phyloP scores from a whole-genome alignment of 2,797 vertebrate species.

The Pempheris klunzingeri region DNA sequence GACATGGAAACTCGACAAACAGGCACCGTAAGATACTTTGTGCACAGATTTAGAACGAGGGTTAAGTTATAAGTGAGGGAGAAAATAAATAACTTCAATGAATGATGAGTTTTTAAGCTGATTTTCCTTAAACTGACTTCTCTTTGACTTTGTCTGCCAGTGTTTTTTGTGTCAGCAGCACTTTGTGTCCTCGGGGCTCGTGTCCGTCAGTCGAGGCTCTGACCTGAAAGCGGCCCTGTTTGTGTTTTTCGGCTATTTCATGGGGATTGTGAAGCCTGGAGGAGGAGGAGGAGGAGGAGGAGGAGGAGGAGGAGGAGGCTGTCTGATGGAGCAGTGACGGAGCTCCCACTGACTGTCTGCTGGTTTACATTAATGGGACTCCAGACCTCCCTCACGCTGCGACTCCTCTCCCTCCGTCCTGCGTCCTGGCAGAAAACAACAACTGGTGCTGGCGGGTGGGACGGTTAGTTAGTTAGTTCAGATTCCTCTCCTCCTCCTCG shows the following conservation, averaged over 20 bases:
- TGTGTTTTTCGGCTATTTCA: constrained; percentile 38
- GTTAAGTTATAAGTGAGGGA: neutral
- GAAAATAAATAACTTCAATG: no score
- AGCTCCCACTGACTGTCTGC: constrained; percentile 30
- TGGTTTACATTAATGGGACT: constrained; percentile 54
- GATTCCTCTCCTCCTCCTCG: constrained; percentile 48
- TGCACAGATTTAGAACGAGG: no score
- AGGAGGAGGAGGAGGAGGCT: constrained; percentile 5
- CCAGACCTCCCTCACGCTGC: constrained; percentile 44
- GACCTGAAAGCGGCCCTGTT: constrained; percentile 15
- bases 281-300: constrained; percentile 13
- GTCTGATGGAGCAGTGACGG: constrained; percentile 13
- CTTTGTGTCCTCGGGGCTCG: constrained; percentile 10
- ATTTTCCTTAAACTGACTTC: no score
- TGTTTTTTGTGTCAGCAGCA: neutral
- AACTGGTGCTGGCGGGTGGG: constrained; percentile 16
- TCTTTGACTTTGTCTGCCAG: no score
- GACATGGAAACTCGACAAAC: no score
- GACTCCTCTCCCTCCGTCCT: constrained; percentile 19
- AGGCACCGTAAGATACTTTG: no score
- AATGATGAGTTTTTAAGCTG: no score
- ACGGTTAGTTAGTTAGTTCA: constrained; percentile 37
- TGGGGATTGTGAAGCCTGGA: constrained; percentile 14
- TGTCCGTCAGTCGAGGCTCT: neutral
- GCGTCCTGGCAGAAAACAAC: constrained; percentile 21